phyloP scores from a whole-genome alignment of 2,113 vertebrate species.

The Zosterops pallidus region DNA sequence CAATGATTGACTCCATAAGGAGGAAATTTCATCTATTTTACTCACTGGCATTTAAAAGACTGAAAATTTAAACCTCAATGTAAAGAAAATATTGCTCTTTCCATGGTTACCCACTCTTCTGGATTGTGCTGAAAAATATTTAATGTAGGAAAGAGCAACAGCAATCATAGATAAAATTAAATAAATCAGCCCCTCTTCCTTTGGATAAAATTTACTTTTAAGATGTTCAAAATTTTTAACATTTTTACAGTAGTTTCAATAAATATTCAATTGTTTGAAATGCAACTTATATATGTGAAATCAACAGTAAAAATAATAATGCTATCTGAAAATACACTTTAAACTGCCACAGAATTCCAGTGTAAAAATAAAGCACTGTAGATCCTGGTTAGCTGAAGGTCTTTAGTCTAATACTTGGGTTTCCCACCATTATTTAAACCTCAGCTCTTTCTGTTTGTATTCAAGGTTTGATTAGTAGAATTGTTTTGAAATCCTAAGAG shows the following conservation, averaged over 20 bases:
- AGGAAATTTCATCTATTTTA: neutral
- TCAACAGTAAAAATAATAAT: neutral
- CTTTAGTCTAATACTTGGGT: neutral
- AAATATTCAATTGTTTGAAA: neutral
- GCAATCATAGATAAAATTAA: neutral
- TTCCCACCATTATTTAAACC: neutral
- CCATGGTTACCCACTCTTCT: neutral
- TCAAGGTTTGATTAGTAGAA: neutral
- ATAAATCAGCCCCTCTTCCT: neutral
- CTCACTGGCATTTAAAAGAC: neutral
- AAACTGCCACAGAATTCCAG: neutral
- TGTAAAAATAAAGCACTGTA: neutral
- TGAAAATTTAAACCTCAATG: neutral
- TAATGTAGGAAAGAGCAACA: neutral
- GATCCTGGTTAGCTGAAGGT: neutral
- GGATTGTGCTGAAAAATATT: neutral
- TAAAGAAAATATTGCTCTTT: neutral
- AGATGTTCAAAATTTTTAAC: neutral
- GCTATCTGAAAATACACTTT: neutral
- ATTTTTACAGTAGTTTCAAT: neutral
- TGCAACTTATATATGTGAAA: neutral
- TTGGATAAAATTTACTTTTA: neutral
- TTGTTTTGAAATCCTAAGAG: neutral
- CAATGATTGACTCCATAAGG: neutral
- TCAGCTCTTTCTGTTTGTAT: neutral